Evolutionary conservation across 1,140 invertebrate genomes (phyloP), one percentile per base, ranked within the genome.

Genomic region (Laupala kohalensis): DNA sequence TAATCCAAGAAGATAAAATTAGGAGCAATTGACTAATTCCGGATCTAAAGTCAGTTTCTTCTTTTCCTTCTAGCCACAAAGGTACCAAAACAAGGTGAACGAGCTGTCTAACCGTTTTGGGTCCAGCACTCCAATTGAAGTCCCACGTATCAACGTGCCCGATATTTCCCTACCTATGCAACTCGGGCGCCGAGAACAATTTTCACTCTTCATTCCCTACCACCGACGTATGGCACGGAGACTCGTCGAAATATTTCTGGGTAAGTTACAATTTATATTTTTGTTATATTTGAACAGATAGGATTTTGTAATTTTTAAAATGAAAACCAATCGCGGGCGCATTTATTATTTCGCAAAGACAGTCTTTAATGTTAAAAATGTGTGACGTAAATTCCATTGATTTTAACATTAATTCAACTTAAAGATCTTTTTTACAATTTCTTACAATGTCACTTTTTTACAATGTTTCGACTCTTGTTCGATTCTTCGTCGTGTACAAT

Each of bases 171-270:
- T 89, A 27, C 86, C 89, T 9, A 79, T 90, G 81, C 80, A 87
- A 71, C 80, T 92, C 66, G 83, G 82, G 24, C 86, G 89, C 71
- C 84, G 87, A 30, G 87, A 86, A 1, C 84, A 88, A 75, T 93
- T 93, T 78, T 92, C 90, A 0, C 81, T 92, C 15, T 93, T 92
- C 77, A 84, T 92, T 64, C 89, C 88, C 0, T 83, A 84, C 63
- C 91, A 93, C 80, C 84, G 89, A 5, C 79, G 79, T 74, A 84
- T 91, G 76, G 89, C 90, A 13, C 85, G 81, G 0, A 83, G 84
- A 13, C 84, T 93, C 4, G 90, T 91, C 69, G 86, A 90, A 72
- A 86, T 92, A 69, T 91, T 92, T 75, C 82, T 90, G 80, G 83
- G 88, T 86, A 78, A 76, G 76, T 78, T 12, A 27, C 65, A 2